Conservation (phyloP, 2,888 invertebrate genomes). For the Spilosoma lubricipeda region DNA sequence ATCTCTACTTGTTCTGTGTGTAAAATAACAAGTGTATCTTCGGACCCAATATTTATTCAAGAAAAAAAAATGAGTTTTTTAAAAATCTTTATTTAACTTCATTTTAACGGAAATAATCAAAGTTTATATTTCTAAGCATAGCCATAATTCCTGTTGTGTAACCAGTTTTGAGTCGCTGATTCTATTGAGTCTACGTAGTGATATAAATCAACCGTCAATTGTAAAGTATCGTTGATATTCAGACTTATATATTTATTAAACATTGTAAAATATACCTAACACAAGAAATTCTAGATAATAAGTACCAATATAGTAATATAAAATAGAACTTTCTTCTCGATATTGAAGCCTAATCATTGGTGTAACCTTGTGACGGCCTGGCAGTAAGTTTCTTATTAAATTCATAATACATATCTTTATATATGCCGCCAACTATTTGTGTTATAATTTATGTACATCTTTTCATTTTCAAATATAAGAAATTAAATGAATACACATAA, state of each 20-base stretch:
- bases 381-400: slow-evolving; percentile 1
- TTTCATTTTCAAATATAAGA: slow-evolving; percentile 9
- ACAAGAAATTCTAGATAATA: background rate
- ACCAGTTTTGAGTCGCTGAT: background rate
- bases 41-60: background rate
- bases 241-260: slow-evolving; percentile 14
- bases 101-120: slow-evolving; percentile 9
- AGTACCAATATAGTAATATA: background rate
- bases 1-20: too few species aligned
- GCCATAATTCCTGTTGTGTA: slow-evolving; percentile 6
- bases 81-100: slow-evolving; percentile 11
- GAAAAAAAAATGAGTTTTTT: slow-evolving; percentile 7
- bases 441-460: background rate
- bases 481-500: slow-evolving; percentile 29
- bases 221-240: slow-evolving; percentile 17
- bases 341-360: background rate
- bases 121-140: slow-evolving; percentile 13
- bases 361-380: background rate
- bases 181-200: background rate
- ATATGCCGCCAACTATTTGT: background rate
- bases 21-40: background rate
- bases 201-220: slow-evolving; percentile 15
- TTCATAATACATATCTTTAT: slow-evolving; percentile 8
- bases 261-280: slow-evolving; percentile 17
- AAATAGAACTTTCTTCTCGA: slow-evolving; percentile 2